phyloP scores from a whole-genome alignment of 2,888 invertebrate genomes.

The Melanostoma mellinum region DNA sequence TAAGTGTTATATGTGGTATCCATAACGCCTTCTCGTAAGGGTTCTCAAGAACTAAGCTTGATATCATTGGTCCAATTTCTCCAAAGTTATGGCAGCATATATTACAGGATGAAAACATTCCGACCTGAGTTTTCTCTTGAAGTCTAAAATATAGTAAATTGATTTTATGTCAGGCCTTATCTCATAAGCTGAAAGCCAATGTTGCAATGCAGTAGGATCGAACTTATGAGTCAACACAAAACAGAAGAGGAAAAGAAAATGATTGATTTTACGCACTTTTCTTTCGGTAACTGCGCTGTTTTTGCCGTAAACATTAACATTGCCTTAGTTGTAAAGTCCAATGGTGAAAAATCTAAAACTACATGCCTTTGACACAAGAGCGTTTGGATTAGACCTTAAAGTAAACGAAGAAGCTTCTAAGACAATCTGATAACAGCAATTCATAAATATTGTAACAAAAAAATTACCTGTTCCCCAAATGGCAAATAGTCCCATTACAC shows the following conservation, averaged over 20 bases:
- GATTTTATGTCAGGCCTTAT: too few relatives aligned
- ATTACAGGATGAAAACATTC: conserved; percentile 14
- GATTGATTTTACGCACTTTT: conserved; percentile 68
- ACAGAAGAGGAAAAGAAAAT: background rate
- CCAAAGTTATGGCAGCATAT: background rate
- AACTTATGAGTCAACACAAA: background rate
- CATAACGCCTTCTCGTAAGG: conserved; percentile 42
- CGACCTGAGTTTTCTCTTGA: conserved; percentile 30
- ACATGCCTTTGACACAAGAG: background rate
- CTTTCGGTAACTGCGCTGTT: conserved; percentile 63
- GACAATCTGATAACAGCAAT: too few relatives aligned
- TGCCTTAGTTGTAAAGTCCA: conserved; percentile 76
- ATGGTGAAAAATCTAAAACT: conserved; percentile 76
- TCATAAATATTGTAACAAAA: background rate
- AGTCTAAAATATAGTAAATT: conserved; percentile 6
- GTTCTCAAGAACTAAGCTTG: background rate
- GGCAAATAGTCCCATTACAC: conserved; percentile 77
- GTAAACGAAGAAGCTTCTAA: background rate
- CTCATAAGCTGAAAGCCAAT: too few relatives aligned
- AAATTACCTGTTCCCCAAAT: conserved; percentile 75
- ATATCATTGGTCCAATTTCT: background rate
- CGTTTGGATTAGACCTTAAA: conserved; percentile 17
- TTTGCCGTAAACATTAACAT: conserved; percentile 74
- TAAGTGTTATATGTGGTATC: conserved; percentile 46
- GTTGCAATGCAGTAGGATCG: too few relatives aligned